Conservation (phyloP, 2,888 invertebrate genomes). For the Amphimallon solstitiale region DNA sequence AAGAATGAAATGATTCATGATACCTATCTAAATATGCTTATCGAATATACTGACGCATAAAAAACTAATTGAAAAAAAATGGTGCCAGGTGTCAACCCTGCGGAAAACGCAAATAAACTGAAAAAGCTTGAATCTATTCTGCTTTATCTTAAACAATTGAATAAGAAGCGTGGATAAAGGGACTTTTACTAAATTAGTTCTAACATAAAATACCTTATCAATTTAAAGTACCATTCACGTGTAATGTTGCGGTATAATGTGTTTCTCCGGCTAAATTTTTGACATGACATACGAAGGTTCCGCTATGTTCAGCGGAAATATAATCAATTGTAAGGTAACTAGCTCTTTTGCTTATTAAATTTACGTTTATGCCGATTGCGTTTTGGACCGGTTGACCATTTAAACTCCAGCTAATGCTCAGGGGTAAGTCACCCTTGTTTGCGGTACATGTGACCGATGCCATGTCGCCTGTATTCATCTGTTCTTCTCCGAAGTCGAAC, state of each 20-base stretch:
- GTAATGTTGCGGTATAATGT: slow-evolving; percentile 65
- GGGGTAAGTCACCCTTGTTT: slow-evolving; percentile 81
- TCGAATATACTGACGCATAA: no score
- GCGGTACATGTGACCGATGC: slow-evolving; percentile 69
- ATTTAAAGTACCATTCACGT: slow-evolving; percentile 45
- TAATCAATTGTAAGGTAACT: slow-evolving; percentile 73
- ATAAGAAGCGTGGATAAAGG: background rate
- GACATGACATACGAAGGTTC: slow-evolving; percentile 72
- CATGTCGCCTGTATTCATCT: slow-evolving; percentile 62
- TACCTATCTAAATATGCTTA: no score
- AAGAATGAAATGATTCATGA: no score
- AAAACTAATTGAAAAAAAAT: background rate
- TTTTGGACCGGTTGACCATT: slow-evolving; percentile 64
- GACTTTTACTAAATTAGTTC: background rate
- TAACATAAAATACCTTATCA: background rate
- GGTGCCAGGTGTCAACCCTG: slow-evolving; percentile 10
- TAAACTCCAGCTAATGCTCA: slow-evolving; percentile 79
- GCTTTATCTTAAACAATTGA: background rate
- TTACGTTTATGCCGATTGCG: slow-evolving; percentile 67
- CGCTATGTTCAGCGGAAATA: slow-evolving; percentile 70
- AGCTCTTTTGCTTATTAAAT: slow-evolving; percentile 71
- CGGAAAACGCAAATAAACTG: background rate
- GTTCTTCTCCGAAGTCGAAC: slow-evolving; percentile 80
- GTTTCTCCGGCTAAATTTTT: slow-evolving; percentile 69
- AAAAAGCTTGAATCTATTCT: background rate